Evolutionary conservation across 2,113 vertebrate genomes (phyloP).

Genomic region (Halcyon malimbica): DNA sequence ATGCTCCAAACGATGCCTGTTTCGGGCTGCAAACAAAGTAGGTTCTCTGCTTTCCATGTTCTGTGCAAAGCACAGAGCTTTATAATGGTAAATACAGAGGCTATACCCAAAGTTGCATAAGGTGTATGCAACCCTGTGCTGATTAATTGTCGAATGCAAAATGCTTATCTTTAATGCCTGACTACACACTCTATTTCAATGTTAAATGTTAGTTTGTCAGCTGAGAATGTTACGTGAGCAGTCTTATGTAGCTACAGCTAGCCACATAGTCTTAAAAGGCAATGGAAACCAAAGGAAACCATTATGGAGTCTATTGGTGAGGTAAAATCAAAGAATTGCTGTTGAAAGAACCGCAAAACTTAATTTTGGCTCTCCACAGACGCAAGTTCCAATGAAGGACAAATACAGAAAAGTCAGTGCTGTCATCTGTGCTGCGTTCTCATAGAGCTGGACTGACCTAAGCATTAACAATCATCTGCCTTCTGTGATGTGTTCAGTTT

Average conservation of each 20-base stretch:
- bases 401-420: neutral
- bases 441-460: neutral
- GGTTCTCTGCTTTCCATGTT: rapidly evolving
- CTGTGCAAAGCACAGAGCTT: neutral
- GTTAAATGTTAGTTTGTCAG: neutral
- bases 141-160: neutral
- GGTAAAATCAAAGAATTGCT: neutral
- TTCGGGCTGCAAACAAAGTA: neutral
- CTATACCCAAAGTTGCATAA: neutral
- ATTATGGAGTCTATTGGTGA: neutral
- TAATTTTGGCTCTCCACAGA: neutral
- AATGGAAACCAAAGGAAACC: neutral
- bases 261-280: neutral
- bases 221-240: neutral
- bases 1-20: neutral
- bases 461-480: neutral
- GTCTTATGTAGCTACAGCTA: neutral
- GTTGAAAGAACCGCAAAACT: neutral
- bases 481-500: neutral
- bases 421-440: neutral
- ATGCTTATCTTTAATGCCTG: neutral
- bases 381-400: neutral
- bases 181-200: neutral
- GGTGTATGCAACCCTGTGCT: neutral
- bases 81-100: neutral